Base-by-base conservation (phyloP, 2,113 vertebrate genomes). In the Siphamia tubifer region DNA sequence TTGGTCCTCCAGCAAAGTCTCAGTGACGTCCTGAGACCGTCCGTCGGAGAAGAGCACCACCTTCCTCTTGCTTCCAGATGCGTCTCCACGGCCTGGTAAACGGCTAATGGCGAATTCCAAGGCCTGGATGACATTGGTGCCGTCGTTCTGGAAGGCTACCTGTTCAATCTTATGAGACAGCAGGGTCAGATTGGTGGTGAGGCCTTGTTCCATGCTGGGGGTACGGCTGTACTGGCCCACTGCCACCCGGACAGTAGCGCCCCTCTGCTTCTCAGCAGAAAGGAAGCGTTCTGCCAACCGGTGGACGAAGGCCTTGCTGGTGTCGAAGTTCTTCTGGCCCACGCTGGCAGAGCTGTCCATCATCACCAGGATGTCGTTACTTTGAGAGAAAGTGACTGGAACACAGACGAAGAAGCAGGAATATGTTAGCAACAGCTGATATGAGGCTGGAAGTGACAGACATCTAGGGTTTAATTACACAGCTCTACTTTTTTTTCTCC, bases 261-360 rank as follows among this genome's bases (percentile, higher is more conserved):
- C 21, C 0, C 31, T 3, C 11, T 6, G 1, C 36, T 13, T 88
- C 38, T 84, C 5, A 0, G 94, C 94, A 0, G 63, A 34, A 35
- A 98, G 89, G 89, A 99, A 98, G 63, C 96, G 92, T 48, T 93
- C 88, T 0, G 90, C 94, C 52, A 99, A 68, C 3, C 73, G 91
- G 17, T 89, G 86, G 69, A 94, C 92, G 0, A 98, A 98, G 21
- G 68, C 87, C 84, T 96, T 95, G 75, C 93, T 95, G 63, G 72
- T 92, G 27, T 96, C 91, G 0, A 98, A 99, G 90, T 99, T 98
- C 75, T 92, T 95, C 83, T 93, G 88, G 2, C 98, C 98, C 8
- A 99, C 96, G 0, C 98, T 99, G 68, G 96, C 94, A 0, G 98
- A 99, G 78, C 98, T 94, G 80, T 99, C 98, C 90, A 99, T 93